phyloP scores from a whole-genome alignment of 2,888 invertebrate species.

The Nephrotoma appendiculata region DNA sequence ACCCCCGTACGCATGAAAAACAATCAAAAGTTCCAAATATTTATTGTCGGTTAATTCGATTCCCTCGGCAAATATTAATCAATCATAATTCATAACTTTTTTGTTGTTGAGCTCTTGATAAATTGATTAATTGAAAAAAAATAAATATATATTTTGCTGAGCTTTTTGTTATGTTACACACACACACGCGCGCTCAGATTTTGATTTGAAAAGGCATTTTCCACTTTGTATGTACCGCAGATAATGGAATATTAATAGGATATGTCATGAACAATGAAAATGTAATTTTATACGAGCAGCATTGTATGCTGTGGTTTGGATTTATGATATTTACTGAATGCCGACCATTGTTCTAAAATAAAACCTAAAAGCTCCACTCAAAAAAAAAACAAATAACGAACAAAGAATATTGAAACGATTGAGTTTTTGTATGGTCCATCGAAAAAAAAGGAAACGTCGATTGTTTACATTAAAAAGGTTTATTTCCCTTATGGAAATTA shows the following conservation, averaged over 20 bases:
- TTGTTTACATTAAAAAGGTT: no score
- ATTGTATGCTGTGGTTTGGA: neutral
- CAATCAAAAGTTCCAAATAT: neutral
- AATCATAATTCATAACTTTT: neutral
- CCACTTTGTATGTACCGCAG: neutral
- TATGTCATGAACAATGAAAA: neutral
- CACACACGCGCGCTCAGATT: neutral
- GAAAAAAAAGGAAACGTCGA: no score
- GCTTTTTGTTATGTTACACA: neutral
- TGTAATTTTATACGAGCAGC: neutral
- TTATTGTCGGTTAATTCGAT: neutral
- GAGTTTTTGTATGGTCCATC: no score
- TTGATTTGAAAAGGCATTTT: neutral
- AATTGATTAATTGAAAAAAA: neutral
- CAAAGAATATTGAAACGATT: no score
- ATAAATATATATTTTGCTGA: neutral
- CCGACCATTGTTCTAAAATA: neutral
- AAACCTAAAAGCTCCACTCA: neutral
- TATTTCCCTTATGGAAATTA: no score
- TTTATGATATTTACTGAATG: neutral
- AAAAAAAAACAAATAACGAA: no score
- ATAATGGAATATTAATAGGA: neutral
- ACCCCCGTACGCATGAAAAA: neutral
- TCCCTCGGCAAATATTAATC: neutral
- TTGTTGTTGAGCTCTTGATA: neutral